Percentiles rank a stretch among this genome's conserved stretches.
Conservation (phyloP, 2,113 vertebrate genomes). For the Archilochus colubris region DNA sequence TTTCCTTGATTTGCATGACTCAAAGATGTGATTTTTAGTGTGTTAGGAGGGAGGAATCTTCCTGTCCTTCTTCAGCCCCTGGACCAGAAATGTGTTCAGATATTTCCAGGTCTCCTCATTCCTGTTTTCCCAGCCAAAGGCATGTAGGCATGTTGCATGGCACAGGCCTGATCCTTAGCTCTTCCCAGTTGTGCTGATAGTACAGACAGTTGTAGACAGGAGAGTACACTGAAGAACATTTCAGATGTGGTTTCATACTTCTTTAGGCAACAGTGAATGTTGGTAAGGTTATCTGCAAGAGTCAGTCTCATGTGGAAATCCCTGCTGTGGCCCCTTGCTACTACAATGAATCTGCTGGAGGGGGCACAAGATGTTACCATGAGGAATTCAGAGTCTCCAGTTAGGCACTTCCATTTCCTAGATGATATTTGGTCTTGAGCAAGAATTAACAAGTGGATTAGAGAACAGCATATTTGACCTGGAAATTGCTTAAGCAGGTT, state of each 20-base stretch:
- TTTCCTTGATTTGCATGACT: background rate
- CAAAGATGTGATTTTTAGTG: background rate
- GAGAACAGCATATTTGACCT: background rate
- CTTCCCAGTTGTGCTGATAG: background rate
- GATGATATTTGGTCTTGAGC: background rate
- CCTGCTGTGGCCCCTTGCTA: background rate
- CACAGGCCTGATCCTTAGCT: background rate
- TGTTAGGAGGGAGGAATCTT: background rate
- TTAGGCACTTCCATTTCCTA: background rate
- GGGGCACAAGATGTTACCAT: background rate
- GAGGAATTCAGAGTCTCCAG: background rate
- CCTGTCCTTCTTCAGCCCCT: background rate
- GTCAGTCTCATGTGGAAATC: background rate
- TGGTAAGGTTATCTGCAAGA: background rate
- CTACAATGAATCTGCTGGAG: background rate
- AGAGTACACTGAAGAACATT: background rate
- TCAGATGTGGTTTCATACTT: background rate
- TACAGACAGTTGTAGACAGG: background rate
- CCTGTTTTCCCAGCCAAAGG: background rate
- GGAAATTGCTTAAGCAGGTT: background rate
- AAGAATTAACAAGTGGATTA: background rate
- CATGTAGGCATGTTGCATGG: background rate
- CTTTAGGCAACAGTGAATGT: background rate
- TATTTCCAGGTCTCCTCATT: background rate
- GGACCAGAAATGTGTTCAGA: background rate